Evolutionary conservation across 1,140 invertebrate genomes (phyloP), one percentile per base, ranked within the genome.

Genomic region (Hydropsyche tenuis): DNA sequence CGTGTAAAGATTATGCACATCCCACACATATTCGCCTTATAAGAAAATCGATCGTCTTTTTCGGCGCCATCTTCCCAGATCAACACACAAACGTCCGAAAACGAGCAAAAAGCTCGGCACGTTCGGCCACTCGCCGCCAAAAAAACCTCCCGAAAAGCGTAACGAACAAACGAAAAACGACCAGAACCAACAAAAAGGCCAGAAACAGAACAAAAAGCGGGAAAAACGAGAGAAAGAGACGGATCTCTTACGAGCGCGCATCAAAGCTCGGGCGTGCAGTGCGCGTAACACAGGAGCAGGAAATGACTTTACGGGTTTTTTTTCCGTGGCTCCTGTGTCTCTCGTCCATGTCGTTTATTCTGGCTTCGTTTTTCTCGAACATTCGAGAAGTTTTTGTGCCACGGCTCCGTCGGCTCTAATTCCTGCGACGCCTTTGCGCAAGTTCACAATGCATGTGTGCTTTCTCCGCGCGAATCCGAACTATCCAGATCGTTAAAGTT

Each of bases 311-410:
- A 69, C 62, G 48, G 70, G 73, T 46, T 73, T 73, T 71, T 37
- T 37, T 37, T 37, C 9, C 30, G 30, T 53, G 68, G 69, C 51
- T 16, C 45, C 70, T 66, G 22, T 60, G 56, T 60, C 23, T 73
- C 45, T 68, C 62, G 69, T 74, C 70, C 51, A 71, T 46, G 56
- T 74, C 70, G 64, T 77, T 77, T 77, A 75, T 77, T 74, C 73
- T 45, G 70, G n/a, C 72, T 71, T 77, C 73, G 72, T 77, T 77
- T 77, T 77, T 75, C 76, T 74, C 69, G 66, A n/a, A 43, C 23
- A 22, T 22, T 25, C 56, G 56, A 60, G 23, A 60, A 14, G 22
- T 60, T 60, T 60, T 60, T 60, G 23, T 60, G 18, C 20, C 20
- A 14, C 4, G 45, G 45, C 14, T 12, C 14, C 14, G 12, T n/a